Evolutionary conservation across 2,888 invertebrate species (phyloP), one percentile per base, ranked within the genome.

Genomic region (Dilophus febrilis): DNA sequence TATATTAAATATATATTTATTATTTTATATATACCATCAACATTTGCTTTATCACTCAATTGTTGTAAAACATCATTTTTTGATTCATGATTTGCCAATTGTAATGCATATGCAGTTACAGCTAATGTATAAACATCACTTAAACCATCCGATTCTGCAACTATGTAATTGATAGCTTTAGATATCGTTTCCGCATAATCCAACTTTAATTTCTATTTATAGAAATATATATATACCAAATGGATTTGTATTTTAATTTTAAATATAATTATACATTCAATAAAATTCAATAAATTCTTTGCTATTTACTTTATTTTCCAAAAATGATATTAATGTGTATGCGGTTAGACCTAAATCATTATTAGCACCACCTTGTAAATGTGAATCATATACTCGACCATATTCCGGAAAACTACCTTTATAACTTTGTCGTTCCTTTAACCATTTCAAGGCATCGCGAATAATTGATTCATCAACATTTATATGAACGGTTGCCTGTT

Each of bases 331-430:
- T 13, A 83, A 57, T 1, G 80, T 77, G 54, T 78, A 90, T 1
- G 87, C 83, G 1, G 86, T 85, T 14, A 90, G 62, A 1, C 80
- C 76, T n/a, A 83, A 62, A 18, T 80, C 78, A 49, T 75, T 74
- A 1, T 74, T 71, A 2, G 77, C 68, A 16, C 75, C 77, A 29
- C 76, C 80, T 61, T 80, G 82, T 70, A 85, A 73, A 45, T 75
- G 74, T 34, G 77, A 70, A 18, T 77, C 77, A 33, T 77, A 77
- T 58, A 82, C 72, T 47, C 72, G 71, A 28, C 87, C 87, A 38
- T 75, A 72, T 65, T 90, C 88, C 0, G 75, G 73, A 58, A 88
- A 90, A 48, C 77, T 77, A 36, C 90, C 90, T 51, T 77, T 78
- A 4, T 66, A 54, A 14, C 70, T 68, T 61, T 88, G 87, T 44